Conservation (phyloP, 2,888 invertebrate genomes). For the Patella depressa region DNA sequence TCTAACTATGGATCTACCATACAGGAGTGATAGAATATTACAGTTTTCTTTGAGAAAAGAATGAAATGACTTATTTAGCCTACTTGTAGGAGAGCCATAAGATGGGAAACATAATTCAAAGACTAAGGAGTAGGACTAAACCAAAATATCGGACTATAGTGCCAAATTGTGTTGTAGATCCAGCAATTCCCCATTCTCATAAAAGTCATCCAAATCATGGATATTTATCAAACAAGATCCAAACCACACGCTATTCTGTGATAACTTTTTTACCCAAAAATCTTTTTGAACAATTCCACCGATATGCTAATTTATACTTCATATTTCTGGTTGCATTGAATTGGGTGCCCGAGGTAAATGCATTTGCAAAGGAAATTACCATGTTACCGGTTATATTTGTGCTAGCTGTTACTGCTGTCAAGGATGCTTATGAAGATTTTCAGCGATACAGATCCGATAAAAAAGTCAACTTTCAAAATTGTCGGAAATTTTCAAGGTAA, state of each 20-base stretch:
- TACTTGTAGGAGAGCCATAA: background rate
- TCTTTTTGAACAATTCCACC: slow-evolving; percentile 96
- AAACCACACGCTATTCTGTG: slow-evolving; percentile 82
- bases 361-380: slow-evolving; percentile 95
- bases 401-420: slow-evolving; percentile 91
- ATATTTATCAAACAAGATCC: slow-evolving; percentile 56
- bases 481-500: slow-evolving; percentile 92
- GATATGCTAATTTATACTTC: slow-evolving; percentile 97
- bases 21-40: no score
- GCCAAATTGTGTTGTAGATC: slow-evolving; percentile 54
- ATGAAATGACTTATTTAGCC: no score
- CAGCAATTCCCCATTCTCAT: slow-evolving; percentile 36
- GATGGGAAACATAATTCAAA: slow-evolving; percentile 55
- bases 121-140: slow-evolving; percentile 34
- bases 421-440: slow-evolving; percentile 94
- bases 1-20: no score
- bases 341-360: slow-evolving; percentile 90
- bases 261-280: slow-evolving; percentile 96
- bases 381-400: slow-evolving; percentile 96
- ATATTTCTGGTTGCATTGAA: slow-evolving; percentile 95
- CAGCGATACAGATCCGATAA: slow-evolving; percentile 91
- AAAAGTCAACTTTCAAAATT: slow-evolving; percentile 92
- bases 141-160: slow-evolving; percentile 50
- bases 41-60: no score
- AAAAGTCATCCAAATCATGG: slow-evolving; percentile 59